Evolutionary conservation across 2,797 vertebrate species (phyloP).

Genomic region (Squalus acanthias): DNA sequence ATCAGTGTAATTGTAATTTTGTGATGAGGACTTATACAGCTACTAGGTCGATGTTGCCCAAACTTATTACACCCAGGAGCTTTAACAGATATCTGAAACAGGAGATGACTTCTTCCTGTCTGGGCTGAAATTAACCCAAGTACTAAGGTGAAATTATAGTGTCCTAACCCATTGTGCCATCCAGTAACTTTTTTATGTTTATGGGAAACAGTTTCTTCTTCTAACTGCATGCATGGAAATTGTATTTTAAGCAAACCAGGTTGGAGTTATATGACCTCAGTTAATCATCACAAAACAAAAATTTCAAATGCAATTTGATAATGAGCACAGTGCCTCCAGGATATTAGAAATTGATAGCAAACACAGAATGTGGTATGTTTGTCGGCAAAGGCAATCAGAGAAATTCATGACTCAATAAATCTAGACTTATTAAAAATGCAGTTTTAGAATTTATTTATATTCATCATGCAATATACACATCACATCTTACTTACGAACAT

Average conservation of each 20-base stretch:
- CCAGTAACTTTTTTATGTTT: not conserved
- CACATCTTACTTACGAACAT: conserved; percentile 33
- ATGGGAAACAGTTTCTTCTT: not conserved
- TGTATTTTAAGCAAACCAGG: conserved; percentile 71
- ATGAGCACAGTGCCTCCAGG: conserved; percentile 74
- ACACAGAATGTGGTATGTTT: conserved; percentile 57
- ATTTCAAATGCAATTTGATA: conserved; percentile 77
- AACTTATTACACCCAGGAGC: not conserved
- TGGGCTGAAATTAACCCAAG: not conserved
- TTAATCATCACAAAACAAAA: conserved; percentile 75
- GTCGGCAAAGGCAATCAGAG: conserved; percentile 48
- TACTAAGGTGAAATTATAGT: not conserved
- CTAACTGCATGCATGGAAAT: conserved; percentile 62
- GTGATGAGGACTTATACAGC: not conserved
- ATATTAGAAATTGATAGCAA: conserved; percentile 59
- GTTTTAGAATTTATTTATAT: conserved; percentile 38
- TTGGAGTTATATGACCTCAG: conserved; percentile 66
- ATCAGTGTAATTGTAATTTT: not conserved
- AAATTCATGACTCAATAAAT: conserved; percentile 39
- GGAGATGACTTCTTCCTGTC: not conserved
- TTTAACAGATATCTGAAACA: not conserved
- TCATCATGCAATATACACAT: conserved; percentile 12
- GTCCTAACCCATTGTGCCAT: not conserved
- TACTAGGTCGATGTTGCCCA: not conserved
- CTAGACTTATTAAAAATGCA: conserved; percentile 38